Evolutionary conservation across 2,888 invertebrate species (phyloP).

Genomic region (Gnatocerus cornutus): DNA sequence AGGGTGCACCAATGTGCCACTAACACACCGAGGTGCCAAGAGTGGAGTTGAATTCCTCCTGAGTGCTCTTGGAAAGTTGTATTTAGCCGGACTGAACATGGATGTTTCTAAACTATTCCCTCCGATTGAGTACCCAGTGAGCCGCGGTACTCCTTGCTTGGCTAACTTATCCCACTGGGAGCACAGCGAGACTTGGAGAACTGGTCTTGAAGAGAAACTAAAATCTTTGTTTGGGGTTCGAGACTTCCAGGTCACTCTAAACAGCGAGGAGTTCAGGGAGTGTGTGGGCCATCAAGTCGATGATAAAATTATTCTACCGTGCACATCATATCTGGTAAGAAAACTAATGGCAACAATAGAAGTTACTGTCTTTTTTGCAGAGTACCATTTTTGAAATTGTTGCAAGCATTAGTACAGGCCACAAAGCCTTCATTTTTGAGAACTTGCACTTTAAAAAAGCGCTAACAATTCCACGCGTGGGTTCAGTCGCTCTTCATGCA

Average conservation of each 20-base stretch:
- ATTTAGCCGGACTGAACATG: slow-evolving; percentile 85
- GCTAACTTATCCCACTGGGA: slow-evolving; percentile 91
- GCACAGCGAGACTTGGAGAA: slow-evolving; percentile 86
- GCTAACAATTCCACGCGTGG: slow-evolving; percentile 64
- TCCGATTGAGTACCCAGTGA: slow-evolving; percentile 85
- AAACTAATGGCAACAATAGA: neutral
- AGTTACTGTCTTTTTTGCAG: slow-evolving; percentile 51
- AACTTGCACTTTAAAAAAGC: slow-evolving; percentile 66
- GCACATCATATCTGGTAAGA: slow-evolving; percentile 65
- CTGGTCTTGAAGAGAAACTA: slow-evolving; percentile 65
- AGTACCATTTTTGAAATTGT: slow-evolving; percentile 61
- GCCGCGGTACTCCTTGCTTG: slow-evolving; percentile 89
- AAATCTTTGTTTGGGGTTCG: slow-evolving; percentile 65
- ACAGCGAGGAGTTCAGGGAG: slow-evolving; percentile 70
- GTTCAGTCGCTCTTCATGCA: slow-evolving; percentile 68
- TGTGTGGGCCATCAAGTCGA: slow-evolving; percentile 66
- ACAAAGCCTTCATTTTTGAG: slow-evolving; percentile 66
- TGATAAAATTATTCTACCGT: slow-evolving; percentile 64
- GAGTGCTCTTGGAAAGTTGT: slow-evolving; percentile 81
- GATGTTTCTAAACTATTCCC: slow-evolving; percentile 86
- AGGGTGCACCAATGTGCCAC: slow-evolving; percentile 82
- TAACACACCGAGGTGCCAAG: slow-evolving; percentile 82
- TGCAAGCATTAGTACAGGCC: slow-evolving; percentile 57
- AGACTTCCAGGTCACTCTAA: slow-evolving; percentile 70
- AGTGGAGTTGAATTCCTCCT: slow-evolving; percentile 78